Percentiles rank a stretch among this genome's conserved stretches.
Conservation (phyloP, 2,113 vertebrate species). For the Semnopithecus entellus region DNA sequence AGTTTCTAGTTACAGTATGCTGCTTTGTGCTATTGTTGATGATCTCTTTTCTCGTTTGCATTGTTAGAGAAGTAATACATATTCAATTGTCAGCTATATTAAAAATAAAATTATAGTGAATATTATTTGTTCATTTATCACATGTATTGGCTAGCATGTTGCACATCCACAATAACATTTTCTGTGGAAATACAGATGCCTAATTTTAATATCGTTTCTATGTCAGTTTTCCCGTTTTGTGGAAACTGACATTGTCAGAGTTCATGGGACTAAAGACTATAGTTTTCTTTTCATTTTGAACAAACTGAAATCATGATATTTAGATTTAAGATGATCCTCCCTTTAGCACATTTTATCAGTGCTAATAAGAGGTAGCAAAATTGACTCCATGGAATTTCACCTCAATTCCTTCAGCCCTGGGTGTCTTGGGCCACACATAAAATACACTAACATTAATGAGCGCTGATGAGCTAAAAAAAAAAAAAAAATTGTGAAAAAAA, state of each 20-base stretch:
- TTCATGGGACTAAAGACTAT: not conserved
- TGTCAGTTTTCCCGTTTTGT: not conserved
- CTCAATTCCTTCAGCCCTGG: not conserved
- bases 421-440: not conserved
- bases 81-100: conserved; percentile 61
- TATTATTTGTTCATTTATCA: conserved; percentile 51
- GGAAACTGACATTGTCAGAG: not conserved
- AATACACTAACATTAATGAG: too few species aligned
- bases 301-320: not conserved
- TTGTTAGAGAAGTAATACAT: conserved; percentile 60
- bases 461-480: too few species aligned
- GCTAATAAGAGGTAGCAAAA: conserved; percentile 18
- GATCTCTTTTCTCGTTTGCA: conserved; percentile 22
- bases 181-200: not conserved
- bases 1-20: conserved; percentile 41
- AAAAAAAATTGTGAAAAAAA: too few species aligned
- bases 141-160: not conserved
- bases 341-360: conserved; percentile 20
- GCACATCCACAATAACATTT: not conserved
- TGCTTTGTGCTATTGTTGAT: conserved; percentile 52
- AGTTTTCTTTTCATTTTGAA: conserved; percentile 33
- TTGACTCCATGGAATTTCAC: not conserved
- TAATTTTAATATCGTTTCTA: not conserved
- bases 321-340: not conserved
- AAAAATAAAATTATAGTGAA: conserved; percentile 66